phyloP scores from a whole-genome alignment of 2,888 invertebrate genomes.

The Dolomedes plantarius region DNA sequence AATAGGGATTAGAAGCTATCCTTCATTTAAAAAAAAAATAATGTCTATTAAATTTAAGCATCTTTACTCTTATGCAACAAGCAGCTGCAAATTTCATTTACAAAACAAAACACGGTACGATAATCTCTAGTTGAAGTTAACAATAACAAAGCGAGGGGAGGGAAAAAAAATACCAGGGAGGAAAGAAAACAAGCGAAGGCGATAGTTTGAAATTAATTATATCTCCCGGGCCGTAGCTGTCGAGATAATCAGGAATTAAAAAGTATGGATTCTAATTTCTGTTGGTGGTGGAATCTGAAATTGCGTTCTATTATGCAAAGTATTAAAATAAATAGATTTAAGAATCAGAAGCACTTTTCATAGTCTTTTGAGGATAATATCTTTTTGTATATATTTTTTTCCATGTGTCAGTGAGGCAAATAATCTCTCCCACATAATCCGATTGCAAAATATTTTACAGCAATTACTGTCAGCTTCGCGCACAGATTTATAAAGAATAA shows the following conservation, averaged over 20 bases:
- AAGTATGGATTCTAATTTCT: neutral
- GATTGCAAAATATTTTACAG: neutral
- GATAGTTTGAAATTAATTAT: constrained; percentile 3
- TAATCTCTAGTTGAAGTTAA: neutral
- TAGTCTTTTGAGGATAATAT: neutral
- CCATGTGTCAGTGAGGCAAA: neutral
- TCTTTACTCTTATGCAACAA: neutral
- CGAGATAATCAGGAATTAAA: neutral
- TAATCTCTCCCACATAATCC: neutral
- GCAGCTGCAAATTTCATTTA: neutral
- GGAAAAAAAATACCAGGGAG: too few species aligned
- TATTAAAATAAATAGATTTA: neutral
- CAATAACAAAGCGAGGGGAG: neutral
- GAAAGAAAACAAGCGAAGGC: neutral
- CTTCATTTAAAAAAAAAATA: too few species aligned
- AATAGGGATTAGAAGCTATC: too few species aligned
- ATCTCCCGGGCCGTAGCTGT: neutral
- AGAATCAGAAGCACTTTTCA: neutral
- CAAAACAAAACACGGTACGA: neutral
- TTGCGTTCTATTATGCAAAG: neutral
- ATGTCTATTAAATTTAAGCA: neutral
- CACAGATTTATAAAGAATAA: neutral
- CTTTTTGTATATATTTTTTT: too few species aligned
- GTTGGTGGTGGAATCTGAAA: neutral
- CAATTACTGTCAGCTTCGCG: neutral